Evolutionary conservation across 2,888 invertebrate genomes (phyloP), one percentile per base, ranked within the genome.

Genomic region (Cyclophora albipunctata): DNA sequence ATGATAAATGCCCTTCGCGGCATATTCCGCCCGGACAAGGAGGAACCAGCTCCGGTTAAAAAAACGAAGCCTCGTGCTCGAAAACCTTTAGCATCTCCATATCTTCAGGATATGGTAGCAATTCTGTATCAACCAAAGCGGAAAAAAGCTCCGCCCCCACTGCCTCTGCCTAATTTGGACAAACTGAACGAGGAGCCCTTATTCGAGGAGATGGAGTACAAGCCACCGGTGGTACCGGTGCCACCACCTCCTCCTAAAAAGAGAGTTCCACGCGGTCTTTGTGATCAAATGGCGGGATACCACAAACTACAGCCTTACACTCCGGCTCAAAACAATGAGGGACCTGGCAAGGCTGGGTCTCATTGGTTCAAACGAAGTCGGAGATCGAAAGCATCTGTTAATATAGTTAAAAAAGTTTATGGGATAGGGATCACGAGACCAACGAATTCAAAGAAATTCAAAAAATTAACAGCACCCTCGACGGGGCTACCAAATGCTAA

Each of bases 191-290:
- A 78, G 35, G 78, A 78, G 37, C 81, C 83, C 2, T 78, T 71
- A 40, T 79, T 81, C 46, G 82, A 82, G 50, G 79, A 77, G 6
- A 76, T 73, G 20, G 20, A 20, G 20, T 20, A 20, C 20, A 20
- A 75, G 55, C 70, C 76, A 2, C 74, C 78, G 0, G 79, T 80
- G 0, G 77, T 70, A 0, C 76, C 74, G 0, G 79, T 80, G 0
- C 83, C 84, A 2, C 84, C 84, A 0, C 81, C 83, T 5, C 79
- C 78, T 2, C 80, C 84, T 0, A 84, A 80, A 51, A 84, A 83
- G 46, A 73, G 68, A 51, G 45, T 84, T 40, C 71, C 84, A 0
- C 55, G 56, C 34, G 57, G 67, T 5, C 74, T 70, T 49, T 86
- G 86, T 50, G 81, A 84, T 42, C 64, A 76, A 53, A 7, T 84